phyloP scores from a whole-genome alignment of 1,140 invertebrate species.

The Neomicropteryx cornuta region DNA sequence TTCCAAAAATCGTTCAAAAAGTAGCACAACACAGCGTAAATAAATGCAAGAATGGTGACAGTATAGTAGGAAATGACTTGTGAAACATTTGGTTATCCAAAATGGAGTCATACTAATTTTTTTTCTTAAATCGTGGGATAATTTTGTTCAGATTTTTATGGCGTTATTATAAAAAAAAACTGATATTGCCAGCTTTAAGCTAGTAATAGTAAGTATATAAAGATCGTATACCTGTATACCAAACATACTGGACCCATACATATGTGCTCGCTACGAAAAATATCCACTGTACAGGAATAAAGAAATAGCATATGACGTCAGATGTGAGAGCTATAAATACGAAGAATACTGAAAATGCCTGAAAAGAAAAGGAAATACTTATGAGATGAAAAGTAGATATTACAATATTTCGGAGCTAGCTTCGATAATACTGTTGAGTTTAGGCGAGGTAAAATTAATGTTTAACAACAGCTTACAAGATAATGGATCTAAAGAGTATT shows the following conservation, averaged over 20 bases:
- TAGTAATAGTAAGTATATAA: conserved; percentile 1
- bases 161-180: not conserved
- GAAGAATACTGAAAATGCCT: conserved; percentile 98
- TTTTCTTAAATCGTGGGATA: too few relatives aligned
- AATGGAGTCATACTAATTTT: too few relatives aligned
- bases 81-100: too few relatives aligned
- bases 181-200: too few relatives aligned
- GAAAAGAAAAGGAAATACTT: conserved; percentile 32
- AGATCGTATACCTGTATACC: conserved; percentile 82
- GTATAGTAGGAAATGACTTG: too few relatives aligned
- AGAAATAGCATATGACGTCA: conserved; percentile 98
- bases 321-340: conserved; percentile 96
- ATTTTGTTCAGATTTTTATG: too few relatives aligned
- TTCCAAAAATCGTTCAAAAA: too few relatives aligned
- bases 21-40: too few relatives aligned
- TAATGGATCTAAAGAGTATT: too few relatives aligned
- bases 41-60: too few relatives aligned
- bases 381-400: conserved; percentile 2
- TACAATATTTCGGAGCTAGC: too few relatives aligned
- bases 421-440: not conserved
- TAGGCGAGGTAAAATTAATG: conserved; percentile 24
- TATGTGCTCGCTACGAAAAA: conserved; percentile 98
- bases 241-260: conserved; percentile 98
- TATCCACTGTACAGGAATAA: conserved; percentile 96
- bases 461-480: too few relatives aligned